Percentiles rank a stretch among this genome's conserved stretches.
phyloP scores from a whole-genome alignment of 2,888 invertebrate genomes.

The Sicus ferrugineus region DNA sequence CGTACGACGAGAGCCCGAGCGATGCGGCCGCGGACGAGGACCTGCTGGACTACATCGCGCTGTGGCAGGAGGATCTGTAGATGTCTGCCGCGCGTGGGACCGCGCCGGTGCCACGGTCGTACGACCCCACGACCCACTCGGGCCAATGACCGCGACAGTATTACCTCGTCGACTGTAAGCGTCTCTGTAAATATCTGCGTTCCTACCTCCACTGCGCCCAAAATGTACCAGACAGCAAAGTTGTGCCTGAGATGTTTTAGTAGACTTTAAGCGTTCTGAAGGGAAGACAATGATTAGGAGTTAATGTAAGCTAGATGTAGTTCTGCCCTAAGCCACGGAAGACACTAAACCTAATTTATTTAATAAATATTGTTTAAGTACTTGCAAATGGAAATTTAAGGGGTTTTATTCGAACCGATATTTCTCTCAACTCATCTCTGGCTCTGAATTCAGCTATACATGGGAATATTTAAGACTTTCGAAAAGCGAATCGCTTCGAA shows the following conservation, averaged over 20 bases:
- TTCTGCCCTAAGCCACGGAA: constrained; percentile 41
- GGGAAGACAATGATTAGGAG: constrained; percentile 52
- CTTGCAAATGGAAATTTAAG: constrained; percentile 38
- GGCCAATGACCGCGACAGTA: constrained; percentile 42
- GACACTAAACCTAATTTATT: constrained; percentile 40
- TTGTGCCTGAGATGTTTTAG: constrained; percentile 24
- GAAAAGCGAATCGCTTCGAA: neutral
- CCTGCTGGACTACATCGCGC: constrained; percentile 72
- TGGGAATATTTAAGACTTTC: too few species aligned
- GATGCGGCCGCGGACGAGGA: constrained; percentile 84
- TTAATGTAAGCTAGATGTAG: constrained; percentile 41
- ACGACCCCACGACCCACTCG: neutral
- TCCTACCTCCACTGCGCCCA: constrained; percentile 2
- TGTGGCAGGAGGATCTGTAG: constrained; percentile 61
- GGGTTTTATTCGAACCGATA: too few species aligned
- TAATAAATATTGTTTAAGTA: constrained; percentile 46
- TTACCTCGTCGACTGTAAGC: constrained; percentile 44
- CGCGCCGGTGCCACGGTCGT: constrained; percentile 31
- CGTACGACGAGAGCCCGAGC: constrained; percentile 74
- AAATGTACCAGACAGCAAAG: constrained; percentile 26
- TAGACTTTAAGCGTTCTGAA: constrained; percentile 19
- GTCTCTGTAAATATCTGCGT: constrained; percentile 23
- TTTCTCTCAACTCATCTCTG: too few species aligned
- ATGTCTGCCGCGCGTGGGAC: neutral
- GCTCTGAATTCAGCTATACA: too few species aligned